Evolutionary conservation across 2,888 invertebrate genomes (phyloP).

Genomic region (Chrysodeixis includens): DNA sequence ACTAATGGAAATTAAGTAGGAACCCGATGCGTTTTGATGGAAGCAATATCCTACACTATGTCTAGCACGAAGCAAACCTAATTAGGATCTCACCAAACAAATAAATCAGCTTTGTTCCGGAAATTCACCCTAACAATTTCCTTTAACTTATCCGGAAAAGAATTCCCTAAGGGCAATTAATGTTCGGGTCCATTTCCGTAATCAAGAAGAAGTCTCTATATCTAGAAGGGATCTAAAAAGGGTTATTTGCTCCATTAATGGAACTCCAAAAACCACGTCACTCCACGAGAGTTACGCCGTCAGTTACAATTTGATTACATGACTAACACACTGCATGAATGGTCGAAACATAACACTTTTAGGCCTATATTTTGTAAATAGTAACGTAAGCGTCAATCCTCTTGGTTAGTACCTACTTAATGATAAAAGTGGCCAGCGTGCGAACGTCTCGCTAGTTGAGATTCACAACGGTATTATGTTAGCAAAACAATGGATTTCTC

Average conservation of each 20-base stretch:
- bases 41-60: not conserved
- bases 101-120: not conserved
- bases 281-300: slow-evolving; percentile 26
- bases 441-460: slow-evolving; percentile 52
- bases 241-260: not conserved
- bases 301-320: slow-evolving; percentile 17
- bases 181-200: no score
- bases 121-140: not conserved
- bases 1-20: not conserved
- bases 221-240: not conserved
- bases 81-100: not conserved
- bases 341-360: slow-evolving; percentile 16
- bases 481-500: slow-evolving; percentile 65
- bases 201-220: no score
- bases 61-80: not conserved
- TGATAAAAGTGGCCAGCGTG: slow-evolving; percentile 60
- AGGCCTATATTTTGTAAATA: slow-evolving; percentile 60
- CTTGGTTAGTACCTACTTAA: slow-evolving; percentile 10
- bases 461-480: slow-evolving; percentile 40
- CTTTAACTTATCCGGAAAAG: not conserved
- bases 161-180: not conserved
- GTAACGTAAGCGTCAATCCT: slow-evolving; percentile 42
- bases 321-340: slow-evolving; percentile 15
- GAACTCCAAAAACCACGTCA: slow-evolving; percentile 15
- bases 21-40: not conserved